Evolutionary conservation across 2,113 vertebrate genomes (phyloP), one percentile per base, ranked within the genome.

Genomic region (Laticauda laticaudata): DNA sequence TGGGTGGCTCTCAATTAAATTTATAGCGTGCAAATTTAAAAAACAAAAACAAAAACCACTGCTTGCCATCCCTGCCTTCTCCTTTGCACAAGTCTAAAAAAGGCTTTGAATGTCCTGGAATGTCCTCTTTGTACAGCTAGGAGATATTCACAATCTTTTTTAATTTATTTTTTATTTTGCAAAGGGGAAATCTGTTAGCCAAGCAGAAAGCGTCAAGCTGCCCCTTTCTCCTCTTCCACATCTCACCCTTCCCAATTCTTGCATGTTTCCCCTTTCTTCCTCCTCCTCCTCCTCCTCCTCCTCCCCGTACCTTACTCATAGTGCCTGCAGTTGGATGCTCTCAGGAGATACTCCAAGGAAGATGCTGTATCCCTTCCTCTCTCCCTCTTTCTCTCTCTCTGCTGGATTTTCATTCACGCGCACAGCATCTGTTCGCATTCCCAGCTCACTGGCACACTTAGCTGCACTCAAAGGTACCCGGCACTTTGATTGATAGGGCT

Each of bases 271-370:
- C 12, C 10, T 29, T 20, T 56, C 26, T n/a, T 12, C 24, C 24
- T 11, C 2, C 57, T 61, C 59, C 26, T 64, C 61, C 59, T 64
- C 59, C 2, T 26, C 59, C 26, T 15, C 61, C 61, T 5, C n/a
- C 39, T 39, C 85, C 26, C 14, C 92, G 81, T 75, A 92, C 92
- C 92, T 92, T 92, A 10, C 92, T 92, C 92, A 92, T 92, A 88
- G 18, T 43, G 59, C 14, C 59, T 55, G 87, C 64, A 54, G 64
- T 34, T 18, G 26, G 92, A 53, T 81, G 14, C 51, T 69, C 59
- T 69, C 64, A 14, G 48, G 39, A 54, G 43, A 34, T 51, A 11
- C 54, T 89, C 54, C 39, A 7, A 24, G 14, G 24, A 51, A n/a
- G 88, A 92, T 88, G 51, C 51, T 21, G 51, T 39, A 23, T 45